Conservation (phyloP, 2,888 invertebrate species). For the Hemistola chrysoprasaria region DNA sequence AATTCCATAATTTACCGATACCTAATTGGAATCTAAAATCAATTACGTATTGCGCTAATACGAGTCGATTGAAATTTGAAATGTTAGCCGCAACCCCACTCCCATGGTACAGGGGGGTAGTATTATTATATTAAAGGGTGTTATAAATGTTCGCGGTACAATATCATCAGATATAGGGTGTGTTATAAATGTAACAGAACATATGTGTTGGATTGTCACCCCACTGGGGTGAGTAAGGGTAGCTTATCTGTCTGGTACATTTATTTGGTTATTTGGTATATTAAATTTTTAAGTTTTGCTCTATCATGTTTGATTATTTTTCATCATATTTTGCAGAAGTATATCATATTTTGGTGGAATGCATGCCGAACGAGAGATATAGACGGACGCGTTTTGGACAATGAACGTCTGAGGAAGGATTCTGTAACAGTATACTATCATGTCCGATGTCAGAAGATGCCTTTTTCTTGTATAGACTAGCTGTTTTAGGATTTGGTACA, state of each 20-base stretch:
- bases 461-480: too few species aligned
- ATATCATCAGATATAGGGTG: constrained; percentile 6
- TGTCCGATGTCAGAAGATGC: too few species aligned
- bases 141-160: not conserved
- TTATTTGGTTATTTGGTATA: constrained; percentile 9
- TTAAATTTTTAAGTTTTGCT: constrained; percentile 22
- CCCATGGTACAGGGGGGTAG: constrained; percentile 8
- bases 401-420: too few species aligned
- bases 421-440: too few species aligned
- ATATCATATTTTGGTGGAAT: too few species aligned
- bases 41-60: constrained; percentile 22
- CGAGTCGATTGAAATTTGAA: too few species aligned
- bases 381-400: too few species aligned
- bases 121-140: too few species aligned
- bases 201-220: constrained; percentile 37
- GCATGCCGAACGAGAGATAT: too few species aligned
- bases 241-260: constrained; percentile 9
- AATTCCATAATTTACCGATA: constrained; percentile 21
- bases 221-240: constrained; percentile 28
- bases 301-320: constrained; percentile 6
- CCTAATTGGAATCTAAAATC: constrained; percentile 27
- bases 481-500: too few species aligned
- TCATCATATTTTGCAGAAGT: too few species aligned
- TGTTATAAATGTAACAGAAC: constrained; percentile 28
- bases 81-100: constrained; percentile 20